Conservation (phyloP, 2,113 vertebrate species). For the Martes martes region DNA sequence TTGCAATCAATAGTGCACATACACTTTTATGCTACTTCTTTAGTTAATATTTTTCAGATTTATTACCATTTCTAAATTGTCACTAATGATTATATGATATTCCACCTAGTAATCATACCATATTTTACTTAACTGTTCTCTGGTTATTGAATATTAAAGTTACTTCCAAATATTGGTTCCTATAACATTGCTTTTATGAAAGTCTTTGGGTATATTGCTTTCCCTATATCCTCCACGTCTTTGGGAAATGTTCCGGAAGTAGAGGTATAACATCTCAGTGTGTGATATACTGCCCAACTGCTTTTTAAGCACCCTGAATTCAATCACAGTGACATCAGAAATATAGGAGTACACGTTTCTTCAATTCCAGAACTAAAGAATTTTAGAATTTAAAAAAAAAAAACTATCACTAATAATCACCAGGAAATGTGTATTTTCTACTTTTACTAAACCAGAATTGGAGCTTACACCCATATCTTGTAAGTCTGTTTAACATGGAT, state of each 20-base stretch:
- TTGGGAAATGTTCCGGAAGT: background rate
- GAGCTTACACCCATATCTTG: background rate
- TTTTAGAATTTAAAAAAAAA: background rate
- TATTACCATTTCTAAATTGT: constrained; percentile 15
- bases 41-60: background rate
- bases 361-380: background rate
- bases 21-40: background rate
- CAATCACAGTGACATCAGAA: background rate
- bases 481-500: constrained; percentile 10
- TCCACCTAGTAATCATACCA: background rate
- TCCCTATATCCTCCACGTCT: background rate
- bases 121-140: background rate
- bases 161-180: background rate
- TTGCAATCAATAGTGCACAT: background rate
- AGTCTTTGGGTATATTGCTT: background rate
- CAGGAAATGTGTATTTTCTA: background rate
- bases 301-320: background rate
- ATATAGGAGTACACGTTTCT: background rate
- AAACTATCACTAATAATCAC: background rate
- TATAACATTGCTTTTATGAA: background rate
- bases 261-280: background rate
- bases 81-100: background rate
- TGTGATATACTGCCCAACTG: background rate
- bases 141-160: background rate
- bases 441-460: background rate